These are phyloP conservation scores for Donacobius atricapilla DNA, from an alignment of 2,113 vertebrate genomes.

Conservation along the genomic window DNA sequence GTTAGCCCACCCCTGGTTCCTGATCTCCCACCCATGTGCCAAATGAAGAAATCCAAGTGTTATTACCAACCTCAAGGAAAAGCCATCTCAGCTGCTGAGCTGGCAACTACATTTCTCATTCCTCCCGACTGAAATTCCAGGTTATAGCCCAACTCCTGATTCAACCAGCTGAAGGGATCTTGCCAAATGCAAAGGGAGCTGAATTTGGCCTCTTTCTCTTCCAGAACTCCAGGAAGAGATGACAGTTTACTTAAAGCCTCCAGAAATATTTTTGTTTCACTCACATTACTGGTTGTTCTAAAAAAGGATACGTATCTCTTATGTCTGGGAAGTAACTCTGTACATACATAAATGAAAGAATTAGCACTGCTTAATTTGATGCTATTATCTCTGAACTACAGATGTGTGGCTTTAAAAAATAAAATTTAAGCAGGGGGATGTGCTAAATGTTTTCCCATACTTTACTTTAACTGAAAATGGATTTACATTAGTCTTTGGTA, in stretches of 20 bases:
- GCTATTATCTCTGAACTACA: background rate
- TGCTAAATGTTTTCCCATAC: background rate
- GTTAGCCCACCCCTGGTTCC: background rate
- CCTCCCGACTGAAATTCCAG: background rate
- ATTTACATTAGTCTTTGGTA: background rate
- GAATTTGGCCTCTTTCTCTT: background rate
- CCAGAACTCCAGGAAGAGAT: background rate
- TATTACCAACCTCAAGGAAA: background rate
- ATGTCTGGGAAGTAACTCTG: background rate
- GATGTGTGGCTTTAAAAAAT: background rate
- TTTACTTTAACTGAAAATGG: background rate
- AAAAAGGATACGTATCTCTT: background rate
- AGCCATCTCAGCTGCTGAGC: background rate
- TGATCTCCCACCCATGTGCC: background rate
- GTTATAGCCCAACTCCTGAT: background rate
- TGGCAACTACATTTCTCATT: background rate
- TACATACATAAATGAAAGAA: background rate
- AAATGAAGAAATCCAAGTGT: background rate
- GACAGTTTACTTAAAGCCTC: background rate
- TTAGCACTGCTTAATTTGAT: background rate
- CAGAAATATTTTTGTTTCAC: background rate
- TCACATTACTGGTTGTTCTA: background rate
- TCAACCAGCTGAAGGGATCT: background rate
- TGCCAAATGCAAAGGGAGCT: background rate
- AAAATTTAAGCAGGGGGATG: rapidly evolving